phyloP scores from a whole-genome alignment of 2,797 vertebrate genomes.

The Neosilurus mollespiculum region DNA sequence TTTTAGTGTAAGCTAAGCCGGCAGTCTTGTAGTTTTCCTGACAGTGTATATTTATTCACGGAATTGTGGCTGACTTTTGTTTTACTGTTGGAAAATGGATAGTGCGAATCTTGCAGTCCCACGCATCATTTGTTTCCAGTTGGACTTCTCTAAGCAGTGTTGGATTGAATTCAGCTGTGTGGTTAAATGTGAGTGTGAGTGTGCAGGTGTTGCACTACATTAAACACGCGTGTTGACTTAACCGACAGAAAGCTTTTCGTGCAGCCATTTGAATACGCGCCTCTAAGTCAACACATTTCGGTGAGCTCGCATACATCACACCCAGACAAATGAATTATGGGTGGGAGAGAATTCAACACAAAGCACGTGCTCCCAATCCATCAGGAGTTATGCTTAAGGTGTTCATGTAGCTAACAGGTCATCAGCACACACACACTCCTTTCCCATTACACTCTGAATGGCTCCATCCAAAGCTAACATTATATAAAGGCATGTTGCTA shows the following conservation, averaged over 20 bases:
- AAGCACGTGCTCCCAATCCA: conserved; percentile 87
- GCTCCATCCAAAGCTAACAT: neutral
- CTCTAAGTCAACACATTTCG: conserved; percentile 56
- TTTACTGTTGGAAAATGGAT: conserved; percentile 2
- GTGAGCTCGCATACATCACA: conserved; percentile 68
- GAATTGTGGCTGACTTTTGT: neutral
- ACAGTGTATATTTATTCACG: neutral
- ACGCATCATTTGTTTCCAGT: conserved; percentile 22
- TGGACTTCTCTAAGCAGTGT: conserved; percentile 20
- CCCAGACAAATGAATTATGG: conserved; percentile 76
- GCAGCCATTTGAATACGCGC: conserved; percentile 55
- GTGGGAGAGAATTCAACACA: conserved; percentile 77
- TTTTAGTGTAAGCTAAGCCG: neutral
- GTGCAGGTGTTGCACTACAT: conserved; percentile 54
- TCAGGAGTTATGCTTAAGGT: conserved; percentile 76
- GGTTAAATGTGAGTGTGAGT: conserved; percentile 20
- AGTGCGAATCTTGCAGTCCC: neutral
- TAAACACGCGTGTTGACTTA: conserved; percentile 54
- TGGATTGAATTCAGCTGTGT: conserved; percentile 21
- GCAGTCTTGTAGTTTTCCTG: neutral
- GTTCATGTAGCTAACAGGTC: conserved; percentile 93
- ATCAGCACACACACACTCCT: conserved; percentile 74
- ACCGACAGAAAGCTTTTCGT: conserved; percentile 53
- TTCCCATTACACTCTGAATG: conserved; percentile 68
- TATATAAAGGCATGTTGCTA: neutral